Evolutionary conservation across 2,113 vertebrate species (phyloP).

Genomic region (Strigops habroptila): DNA sequence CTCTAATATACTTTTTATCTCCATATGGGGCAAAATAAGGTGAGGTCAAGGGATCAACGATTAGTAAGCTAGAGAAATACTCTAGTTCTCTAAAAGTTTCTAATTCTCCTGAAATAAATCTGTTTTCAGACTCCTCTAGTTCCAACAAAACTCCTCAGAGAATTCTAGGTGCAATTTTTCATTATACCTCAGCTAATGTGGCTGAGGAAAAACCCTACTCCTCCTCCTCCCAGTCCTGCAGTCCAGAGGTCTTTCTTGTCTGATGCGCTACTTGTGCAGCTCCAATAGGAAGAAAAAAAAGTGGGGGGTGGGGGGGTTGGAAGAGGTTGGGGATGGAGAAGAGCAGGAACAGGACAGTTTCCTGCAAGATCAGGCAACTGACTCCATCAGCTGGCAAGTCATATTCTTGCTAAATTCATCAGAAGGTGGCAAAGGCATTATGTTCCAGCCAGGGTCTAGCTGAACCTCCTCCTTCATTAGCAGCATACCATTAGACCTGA

Average conservation of each 20-base stretch:
- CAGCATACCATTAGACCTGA: neutral
- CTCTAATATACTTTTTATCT: neutral
- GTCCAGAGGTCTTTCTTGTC: neutral
- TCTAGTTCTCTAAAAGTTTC: neutral
- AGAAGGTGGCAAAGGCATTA: neutral
- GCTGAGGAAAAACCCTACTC: neutral
- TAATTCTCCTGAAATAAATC: neutral
- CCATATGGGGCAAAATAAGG: neutral
- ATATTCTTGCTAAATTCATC: neutral
- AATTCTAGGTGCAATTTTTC: neutral
- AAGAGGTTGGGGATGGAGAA: neutral
- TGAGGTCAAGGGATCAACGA: neutral
- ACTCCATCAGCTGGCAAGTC: neutral
- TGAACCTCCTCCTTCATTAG: neutral
- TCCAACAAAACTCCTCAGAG: neutral
- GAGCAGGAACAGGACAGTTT: neutral
- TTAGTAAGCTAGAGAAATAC: neutral
- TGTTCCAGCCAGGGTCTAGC: neutral
- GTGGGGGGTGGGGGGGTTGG: too few species aligned
- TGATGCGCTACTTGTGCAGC: neutral
- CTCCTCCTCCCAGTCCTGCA: neutral
- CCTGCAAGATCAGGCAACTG: neutral
- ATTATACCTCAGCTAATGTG: neutral
- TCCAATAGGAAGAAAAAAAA: fast-evolving
- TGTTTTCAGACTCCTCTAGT: neutral